These are phyloP conservation scores for Fopius arisanus DNA, from an alignment of 1,140 invertebrate species.

Conservation along the genomic window DNA sequence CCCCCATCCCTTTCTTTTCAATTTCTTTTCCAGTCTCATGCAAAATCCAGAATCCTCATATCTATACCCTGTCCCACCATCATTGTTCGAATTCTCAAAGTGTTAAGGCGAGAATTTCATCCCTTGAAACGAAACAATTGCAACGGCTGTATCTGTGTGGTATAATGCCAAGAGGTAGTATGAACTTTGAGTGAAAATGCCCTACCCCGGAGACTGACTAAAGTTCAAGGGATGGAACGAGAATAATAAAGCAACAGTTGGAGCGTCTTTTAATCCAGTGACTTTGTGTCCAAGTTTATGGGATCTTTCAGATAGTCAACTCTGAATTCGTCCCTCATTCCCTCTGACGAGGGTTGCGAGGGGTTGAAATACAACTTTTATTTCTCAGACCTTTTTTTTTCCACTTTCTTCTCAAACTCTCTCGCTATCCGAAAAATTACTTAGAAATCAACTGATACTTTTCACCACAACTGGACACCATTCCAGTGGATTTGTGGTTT, in stretches of 20 bases:
- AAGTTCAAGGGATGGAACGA: not conserved
- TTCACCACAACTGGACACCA: not conserved
- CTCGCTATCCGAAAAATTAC: not conserved
- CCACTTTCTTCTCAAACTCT: not conserved
- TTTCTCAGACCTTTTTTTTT: not conserved
- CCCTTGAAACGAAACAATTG: conserved; percentile 15
- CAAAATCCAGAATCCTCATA: not conserved
- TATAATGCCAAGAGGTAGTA: not conserved
- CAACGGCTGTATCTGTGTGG: not conserved
- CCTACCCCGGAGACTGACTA: not conserved
- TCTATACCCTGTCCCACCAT: not conserved
- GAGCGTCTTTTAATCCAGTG: conserved; percentile 19
- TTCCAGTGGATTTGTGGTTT: too few species aligned
- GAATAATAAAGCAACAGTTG: conserved; percentile 22
- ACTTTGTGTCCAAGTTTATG: conserved; percentile 17
- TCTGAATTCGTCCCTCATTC: not conserved
- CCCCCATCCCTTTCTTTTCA: not conserved
- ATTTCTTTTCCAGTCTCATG: not conserved
- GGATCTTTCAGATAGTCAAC: conserved; percentile 5
- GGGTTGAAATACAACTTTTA: not conserved
- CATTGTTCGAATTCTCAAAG: conserved; percentile 15
- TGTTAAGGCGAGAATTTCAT: conserved; percentile 23
- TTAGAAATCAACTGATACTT: not conserved
- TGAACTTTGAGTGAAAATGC: conserved; percentile 15
- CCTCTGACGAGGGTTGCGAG: not conserved